These are phyloP conservation scores for Stomatorhinus ivindoensis DNA, from an alignment of 2,113 vertebrate genomes.

Conservation along the genomic window DNA sequence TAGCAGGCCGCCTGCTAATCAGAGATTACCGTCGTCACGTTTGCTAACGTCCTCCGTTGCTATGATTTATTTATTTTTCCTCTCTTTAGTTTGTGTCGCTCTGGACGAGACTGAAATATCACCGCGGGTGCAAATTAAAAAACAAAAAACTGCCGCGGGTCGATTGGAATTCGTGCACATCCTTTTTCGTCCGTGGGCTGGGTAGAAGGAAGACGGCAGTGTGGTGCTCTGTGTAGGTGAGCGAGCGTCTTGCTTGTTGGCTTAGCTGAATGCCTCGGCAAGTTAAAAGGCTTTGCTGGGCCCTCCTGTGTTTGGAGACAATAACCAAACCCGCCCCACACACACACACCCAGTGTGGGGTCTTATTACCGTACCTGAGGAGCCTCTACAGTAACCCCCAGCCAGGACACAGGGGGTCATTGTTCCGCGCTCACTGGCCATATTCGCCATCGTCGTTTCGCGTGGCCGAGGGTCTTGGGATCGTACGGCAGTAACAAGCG, in stretches of 20 bases:
- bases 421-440: background rate
- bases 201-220: background rate
- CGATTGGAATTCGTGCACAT: background rate
- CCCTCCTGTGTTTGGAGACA: background rate
- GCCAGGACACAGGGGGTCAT: background rate
- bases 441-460: background rate
- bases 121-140: background rate
- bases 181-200: background rate
- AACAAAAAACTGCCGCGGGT: background rate
- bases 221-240: background rate
- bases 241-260: background rate
- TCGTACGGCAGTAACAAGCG: background rate
- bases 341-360: background rate
- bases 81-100: background rate
- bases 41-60: background rate
- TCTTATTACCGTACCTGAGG: background rate
- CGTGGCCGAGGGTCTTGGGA: background rate
- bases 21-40: background rate
- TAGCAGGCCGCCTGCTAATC: background rate
- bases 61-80: background rate
- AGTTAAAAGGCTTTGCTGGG: background rate
- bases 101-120: background rate
- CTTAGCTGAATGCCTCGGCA: background rate
- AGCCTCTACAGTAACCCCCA: background rate
- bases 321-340: background rate